Base-by-base conservation (phyloP, 2,113 vertebrate genomes). In the Balaeniceps rex region DNA sequence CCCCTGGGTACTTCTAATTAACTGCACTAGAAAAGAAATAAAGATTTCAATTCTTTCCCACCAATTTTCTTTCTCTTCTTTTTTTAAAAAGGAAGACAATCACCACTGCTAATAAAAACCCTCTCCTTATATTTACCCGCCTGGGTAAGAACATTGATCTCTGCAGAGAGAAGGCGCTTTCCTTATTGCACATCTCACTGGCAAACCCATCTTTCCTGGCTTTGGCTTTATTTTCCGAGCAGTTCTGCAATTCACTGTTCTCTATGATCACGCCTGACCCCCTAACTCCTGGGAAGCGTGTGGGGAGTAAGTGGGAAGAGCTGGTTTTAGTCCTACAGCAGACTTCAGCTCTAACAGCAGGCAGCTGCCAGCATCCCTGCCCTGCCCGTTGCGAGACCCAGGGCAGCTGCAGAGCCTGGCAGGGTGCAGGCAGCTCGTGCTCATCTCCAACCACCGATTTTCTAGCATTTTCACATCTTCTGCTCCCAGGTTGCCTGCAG, bases 1-100 rank as follows among this genome's bases (percentile, higher is more conserved):
- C 33, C 52, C 60, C 68, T 55, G 55, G 85, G 57, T 83, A 66
- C 36, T 75, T 90, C 47, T 40, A 90, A 94, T 88, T 93, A 93
- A 77, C 64, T 58, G 61, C 88, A 88, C 64, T 64, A 51, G 80
- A 61, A 76, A 25, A 88, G 65, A 80, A 92, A 66, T 55, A 47
- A 80, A 83, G 26, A 77, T 86, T 86, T 74, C 36, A 1, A 14
- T 29, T 76, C 61, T 79, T 76, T 34, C 47, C 29, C 83, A 44
- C 11, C 38, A 11, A 21, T 93, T 89, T 65, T 28, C 31, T 68
- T 31, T 61, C 9, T 36, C 16, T 24, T 28, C 69, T 22, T 58
- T 51, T 49, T 24, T 49, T 12, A 23, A 49, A 49, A 46, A 46
- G 19, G 47, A 49, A 79, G 14, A 54, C 47, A 77, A 71, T 38